phyloP scores from a whole-genome alignment of 2,113 vertebrate genomes.

The Cairina moschata region DNA sequence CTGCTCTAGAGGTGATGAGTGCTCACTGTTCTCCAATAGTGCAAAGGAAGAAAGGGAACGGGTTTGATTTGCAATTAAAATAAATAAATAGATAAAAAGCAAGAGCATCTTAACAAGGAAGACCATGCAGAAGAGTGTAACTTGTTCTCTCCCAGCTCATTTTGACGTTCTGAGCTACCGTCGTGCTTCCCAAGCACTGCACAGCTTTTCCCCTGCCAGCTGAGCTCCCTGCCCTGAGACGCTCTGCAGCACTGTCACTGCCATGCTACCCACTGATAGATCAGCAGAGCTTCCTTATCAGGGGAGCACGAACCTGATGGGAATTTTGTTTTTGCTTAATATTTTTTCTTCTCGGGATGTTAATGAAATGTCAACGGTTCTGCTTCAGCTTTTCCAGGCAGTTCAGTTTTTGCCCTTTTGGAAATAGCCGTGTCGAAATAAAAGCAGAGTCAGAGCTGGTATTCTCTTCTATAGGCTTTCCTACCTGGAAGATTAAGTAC shows the following conservation, averaged over 20 bases:
- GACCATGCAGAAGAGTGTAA: background rate
- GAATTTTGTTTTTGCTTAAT: background rate
- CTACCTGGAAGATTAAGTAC: background rate
- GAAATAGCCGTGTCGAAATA: background rate
- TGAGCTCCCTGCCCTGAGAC: background rate
- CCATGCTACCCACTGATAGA: accelerated
- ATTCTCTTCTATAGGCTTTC: background rate
- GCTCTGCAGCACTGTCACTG: background rate
- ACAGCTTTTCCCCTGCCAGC: accelerated
- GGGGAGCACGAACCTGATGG: background rate
- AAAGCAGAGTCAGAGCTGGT: background rate
- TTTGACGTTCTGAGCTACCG: background rate
- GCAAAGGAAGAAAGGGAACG: background rate
- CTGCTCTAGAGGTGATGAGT: background rate
- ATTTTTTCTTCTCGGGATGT: background rate
- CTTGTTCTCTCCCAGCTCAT: background rate
- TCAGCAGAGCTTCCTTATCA: background rate
- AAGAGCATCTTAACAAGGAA: background rate
- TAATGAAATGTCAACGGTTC: background rate
- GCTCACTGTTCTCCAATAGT: background rate
- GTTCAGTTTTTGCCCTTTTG: background rate
- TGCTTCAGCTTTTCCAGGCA: background rate
- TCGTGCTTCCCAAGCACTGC: background rate
- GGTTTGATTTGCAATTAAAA: background rate
- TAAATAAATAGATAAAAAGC: no score